These are phyloP conservation scores for Chalcis sispes DNA, from an alignment of 2,888 invertebrate species.

Conservation along the genomic window DNA sequence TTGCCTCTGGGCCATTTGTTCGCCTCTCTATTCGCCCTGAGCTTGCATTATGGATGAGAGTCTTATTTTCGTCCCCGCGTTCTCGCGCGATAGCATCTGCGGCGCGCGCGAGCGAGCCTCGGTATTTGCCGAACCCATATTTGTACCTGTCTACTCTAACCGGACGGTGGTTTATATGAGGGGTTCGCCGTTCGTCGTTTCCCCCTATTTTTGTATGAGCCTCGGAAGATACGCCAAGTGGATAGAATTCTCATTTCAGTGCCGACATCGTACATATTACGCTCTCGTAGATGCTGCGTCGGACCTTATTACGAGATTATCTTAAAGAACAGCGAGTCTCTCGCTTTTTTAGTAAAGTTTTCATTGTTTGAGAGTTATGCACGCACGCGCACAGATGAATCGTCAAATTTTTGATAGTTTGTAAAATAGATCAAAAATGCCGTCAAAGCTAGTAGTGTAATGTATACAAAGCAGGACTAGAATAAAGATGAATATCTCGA, in stretches of 20 bases:
- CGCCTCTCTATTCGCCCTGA: slow-evolving; percentile 29
- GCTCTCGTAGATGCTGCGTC: too few species aligned
- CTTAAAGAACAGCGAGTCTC: too few species aligned
- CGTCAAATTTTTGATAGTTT: too few species aligned
- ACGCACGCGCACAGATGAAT: too few species aligned
- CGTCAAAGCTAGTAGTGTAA: too few species aligned
- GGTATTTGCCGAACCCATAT: slow-evolving; percentile 53
- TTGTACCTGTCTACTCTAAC: slow-evolving; percentile 54
- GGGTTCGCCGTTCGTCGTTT: background rate
- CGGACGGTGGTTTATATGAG: slow-evolving; percentile 33
- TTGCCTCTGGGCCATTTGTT: slow-evolving; percentile 54
- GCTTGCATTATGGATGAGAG: slow-evolving; percentile 53
- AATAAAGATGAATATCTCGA: too few species aligned
- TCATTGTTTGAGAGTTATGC: too few species aligned
- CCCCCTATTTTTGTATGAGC: background rate
- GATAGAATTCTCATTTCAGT: slow-evolving; percentile 2
- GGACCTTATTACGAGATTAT: slow-evolving; percentile 49
- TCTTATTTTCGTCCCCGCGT: slow-evolving; percentile 37
- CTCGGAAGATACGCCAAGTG: background rate
- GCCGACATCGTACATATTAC: background rate
- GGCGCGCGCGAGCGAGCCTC: slow-evolving; percentile 28
- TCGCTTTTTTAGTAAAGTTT: too few species aligned
- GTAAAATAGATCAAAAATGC: too few species aligned
- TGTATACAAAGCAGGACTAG: too few species aligned
- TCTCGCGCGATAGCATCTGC: background rate